Evolutionary conservation across 2,888 invertebrate species (phyloP), one percentile per base, ranked within the genome.

Genomic region (Cyclophora punctaria): DNA sequence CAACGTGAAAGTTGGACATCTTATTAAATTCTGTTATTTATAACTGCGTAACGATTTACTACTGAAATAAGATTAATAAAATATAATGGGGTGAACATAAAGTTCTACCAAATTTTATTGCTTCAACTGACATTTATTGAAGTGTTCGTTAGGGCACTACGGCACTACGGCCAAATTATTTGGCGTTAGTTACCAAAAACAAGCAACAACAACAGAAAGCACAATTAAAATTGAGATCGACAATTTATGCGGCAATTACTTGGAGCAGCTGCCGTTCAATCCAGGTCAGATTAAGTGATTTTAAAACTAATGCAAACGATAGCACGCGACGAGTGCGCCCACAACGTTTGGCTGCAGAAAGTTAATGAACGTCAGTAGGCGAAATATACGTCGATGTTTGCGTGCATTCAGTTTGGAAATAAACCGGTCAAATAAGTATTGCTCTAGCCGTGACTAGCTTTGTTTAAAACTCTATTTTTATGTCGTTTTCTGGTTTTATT

Each of bases 261-360:
- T 77, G 78, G 72, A 77, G 81, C 78, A 76, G 71, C 75, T 75
- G 71, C 67, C 80, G 75, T 80, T 81, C 80, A 74, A 85, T 83
- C 77, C 79, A 76, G 84, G 83, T 84, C 85, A 83, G 80, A 83
- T 81, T 80, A 82, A 86, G 83, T 84, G 83, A 82, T 84, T 84
- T 84, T 78, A 75, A 81, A 83, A 84, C 80, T 83, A 85, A 84
- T 80, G 80, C 80, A 80, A 80, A 78, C 83, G 78, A 79, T 74
- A 77, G 75, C 74, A 78, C 68, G 73, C 75, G 71, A 73, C 70
- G 75, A 78, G 71, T 71, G 71, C 68, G 67, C 69, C 67, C 67
- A 67, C 65, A 69, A 62, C 68, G 63, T 63, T 65, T 59, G 55
- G 67, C 72, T 69, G 76, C 73, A 71, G 72, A 69, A 75, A 78